Conservation (phyloP, 2,113 vertebrate genomes). For the Rallus limicola region DNA sequence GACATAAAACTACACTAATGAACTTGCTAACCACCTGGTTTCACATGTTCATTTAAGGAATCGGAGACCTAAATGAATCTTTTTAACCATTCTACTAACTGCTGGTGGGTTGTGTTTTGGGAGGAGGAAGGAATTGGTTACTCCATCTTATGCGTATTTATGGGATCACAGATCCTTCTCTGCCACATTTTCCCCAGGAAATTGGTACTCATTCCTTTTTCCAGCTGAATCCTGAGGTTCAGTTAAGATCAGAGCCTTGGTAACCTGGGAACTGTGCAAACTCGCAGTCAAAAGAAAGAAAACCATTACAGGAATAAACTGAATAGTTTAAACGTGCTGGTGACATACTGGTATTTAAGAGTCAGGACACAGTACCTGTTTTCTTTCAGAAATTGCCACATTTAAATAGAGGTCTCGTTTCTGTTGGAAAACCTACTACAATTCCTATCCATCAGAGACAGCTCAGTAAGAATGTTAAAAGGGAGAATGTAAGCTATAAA, state of each 20-base stretch:
- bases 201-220: not conserved
- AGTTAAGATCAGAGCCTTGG: not conserved
- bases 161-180: not conserved
- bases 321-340: not conserved
- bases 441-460: not conserved
- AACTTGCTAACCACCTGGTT: not conserved
- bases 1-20: not conserved
- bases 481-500: not conserved
- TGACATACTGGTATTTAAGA: not conserved
- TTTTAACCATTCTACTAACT: not conserved
- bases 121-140: not conserved
- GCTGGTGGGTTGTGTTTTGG: not conserved
- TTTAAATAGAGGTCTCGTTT: not conserved
- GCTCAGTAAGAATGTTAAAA: not conserved
- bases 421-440: not conserved
- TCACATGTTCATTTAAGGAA: not conserved
- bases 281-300: not conserved
- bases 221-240: not conserved
- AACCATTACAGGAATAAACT: not conserved
- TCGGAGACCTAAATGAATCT: not conserved
- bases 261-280: not conserved
- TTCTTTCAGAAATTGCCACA: not conserved
- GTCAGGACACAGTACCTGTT: fast-evolving
- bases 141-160: not conserved
- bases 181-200: not conserved